phyloP scores from a whole-genome alignment of 1,140 invertebrate genomes.

The Amphibalanus amphitrite region DNA sequence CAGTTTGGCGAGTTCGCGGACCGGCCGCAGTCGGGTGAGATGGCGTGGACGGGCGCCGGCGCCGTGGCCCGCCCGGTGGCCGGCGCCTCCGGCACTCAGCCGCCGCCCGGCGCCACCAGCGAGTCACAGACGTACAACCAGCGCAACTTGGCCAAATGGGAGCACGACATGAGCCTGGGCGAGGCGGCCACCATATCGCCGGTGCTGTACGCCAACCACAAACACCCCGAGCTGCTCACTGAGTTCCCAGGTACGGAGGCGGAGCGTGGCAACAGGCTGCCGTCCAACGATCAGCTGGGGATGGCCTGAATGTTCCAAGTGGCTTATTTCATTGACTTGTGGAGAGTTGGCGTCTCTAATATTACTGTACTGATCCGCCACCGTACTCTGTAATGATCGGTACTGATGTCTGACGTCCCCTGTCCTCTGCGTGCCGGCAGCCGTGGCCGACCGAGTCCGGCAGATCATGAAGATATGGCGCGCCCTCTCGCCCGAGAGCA shows the following conservation, averaged over 20 bases:
- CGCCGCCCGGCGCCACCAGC: not conserved
- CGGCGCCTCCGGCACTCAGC: not conserved
- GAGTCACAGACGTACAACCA: conserved; percentile 44
- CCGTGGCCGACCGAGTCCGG: conserved; percentile 57
- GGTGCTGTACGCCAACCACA: conserved; percentile 88
- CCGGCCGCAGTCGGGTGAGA: not conserved
- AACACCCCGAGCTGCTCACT: conserved; percentile 80
- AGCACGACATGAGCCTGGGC: conserved; percentile 85
- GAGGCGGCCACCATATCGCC: conserved; percentile 83
- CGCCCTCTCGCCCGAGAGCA: conserved; percentile 64
- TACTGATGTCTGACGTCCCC: no score
- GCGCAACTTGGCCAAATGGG: conserved; percentile 72
- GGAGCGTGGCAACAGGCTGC: no score
- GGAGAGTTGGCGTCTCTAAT: no score
- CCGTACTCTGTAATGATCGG: no score
- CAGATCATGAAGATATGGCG: conserved; percentile 94
- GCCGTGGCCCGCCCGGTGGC: not conserved
- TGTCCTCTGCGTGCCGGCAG: conserved; percentile 23
- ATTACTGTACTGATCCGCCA: no score
- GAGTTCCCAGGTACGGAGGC: conserved; percentile 60
- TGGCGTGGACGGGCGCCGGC: not conserved
- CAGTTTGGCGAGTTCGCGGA: not conserved
- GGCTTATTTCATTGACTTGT: no score
- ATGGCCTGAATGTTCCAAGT: no score
- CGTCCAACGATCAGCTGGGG: no score